Percentiles rank a stretch among this genome's conserved stretches.
Conservation (phyloP, 2,113 vertebrate species). For the Onychostruthus taczanowskii region DNA sequence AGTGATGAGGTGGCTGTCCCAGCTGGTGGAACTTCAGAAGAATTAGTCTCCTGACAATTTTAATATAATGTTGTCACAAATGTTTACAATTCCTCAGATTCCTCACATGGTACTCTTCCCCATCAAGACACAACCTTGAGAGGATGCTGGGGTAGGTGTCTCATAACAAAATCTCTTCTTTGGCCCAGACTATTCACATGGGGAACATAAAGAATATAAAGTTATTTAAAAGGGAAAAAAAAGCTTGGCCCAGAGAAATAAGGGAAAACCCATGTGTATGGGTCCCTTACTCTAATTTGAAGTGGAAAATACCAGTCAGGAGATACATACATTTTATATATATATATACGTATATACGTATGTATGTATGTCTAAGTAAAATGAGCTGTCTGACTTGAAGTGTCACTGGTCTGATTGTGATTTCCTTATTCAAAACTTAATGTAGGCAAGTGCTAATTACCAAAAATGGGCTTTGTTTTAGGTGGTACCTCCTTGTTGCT, state of each 20-base stretch:
- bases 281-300: not conserved
- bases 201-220: not conserved
- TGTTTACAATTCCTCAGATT: conserved; percentile 12
- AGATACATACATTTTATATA: not conserved
- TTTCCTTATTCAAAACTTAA: no score
- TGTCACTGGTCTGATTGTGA: no score
- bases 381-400: no score
- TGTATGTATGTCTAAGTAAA: no score
- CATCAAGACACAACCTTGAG: not conserved
- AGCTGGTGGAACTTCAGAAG: not conserved
- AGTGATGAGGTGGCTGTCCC: not conserved
- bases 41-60: not conserved
- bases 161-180: not conserved
- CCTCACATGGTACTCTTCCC: not conserved
- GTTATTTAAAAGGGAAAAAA: not conserved
- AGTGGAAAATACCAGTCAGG: not conserved
- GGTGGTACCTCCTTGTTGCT: not conserved
- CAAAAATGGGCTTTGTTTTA: not conserved
- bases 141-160: not conserved
- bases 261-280: not conserved
- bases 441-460: no score
- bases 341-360: no score
- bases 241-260: accelerated
- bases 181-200: not conserved
- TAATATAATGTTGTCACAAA: not conserved